Percentiles rank a stretch among this genome's conserved stretches.
Conservation (phyloP, 2,888 invertebrate species). For the Polia nebulosa region DNA sequence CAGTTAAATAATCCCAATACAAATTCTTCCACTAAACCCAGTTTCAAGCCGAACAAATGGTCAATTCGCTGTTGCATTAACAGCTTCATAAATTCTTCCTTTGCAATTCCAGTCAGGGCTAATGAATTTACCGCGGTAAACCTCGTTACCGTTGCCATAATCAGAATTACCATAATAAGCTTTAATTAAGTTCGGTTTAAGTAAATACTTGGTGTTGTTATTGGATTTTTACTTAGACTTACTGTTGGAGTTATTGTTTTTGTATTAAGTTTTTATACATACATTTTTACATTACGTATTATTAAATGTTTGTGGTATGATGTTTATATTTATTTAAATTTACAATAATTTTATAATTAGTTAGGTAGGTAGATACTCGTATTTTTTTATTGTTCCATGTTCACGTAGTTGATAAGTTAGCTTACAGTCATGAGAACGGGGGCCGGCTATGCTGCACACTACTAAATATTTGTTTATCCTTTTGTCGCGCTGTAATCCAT, state of each 20-base stretch:
- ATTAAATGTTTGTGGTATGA: no score
- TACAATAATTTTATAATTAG: no score
- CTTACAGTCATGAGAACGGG: no score
- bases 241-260: slow-evolving; percentile 27
- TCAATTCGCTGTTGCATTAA: slow-evolving; percentile 36
- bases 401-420: no score
- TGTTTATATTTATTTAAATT: no score
- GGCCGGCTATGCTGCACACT: no score
- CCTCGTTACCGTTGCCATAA: slow-evolving; percentile 55
- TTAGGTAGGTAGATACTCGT: no score
- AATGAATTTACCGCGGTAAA: slow-evolving; percentile 58
- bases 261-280: no score
- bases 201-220: slow-evolving; percentile 56
- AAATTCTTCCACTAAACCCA: slow-evolving; percentile 3
- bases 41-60: slow-evolving; percentile 35
- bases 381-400: no score
- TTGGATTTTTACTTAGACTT: slow-evolving; percentile 25
- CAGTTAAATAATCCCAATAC: not conserved
- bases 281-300: no score
- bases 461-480: no score
- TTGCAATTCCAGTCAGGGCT: slow-evolving; percentile 49
- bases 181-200: slow-evolving; percentile 65
- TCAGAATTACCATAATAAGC: slow-evolving; percentile 63
- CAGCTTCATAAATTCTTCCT: slow-evolving; percentile 50
- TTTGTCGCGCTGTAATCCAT: no score